Evolutionary conservation across 30 jellyfish, hydroid and myxozoan species (phyloP).

Genomic region (Pelagia noctiluca): DNA sequence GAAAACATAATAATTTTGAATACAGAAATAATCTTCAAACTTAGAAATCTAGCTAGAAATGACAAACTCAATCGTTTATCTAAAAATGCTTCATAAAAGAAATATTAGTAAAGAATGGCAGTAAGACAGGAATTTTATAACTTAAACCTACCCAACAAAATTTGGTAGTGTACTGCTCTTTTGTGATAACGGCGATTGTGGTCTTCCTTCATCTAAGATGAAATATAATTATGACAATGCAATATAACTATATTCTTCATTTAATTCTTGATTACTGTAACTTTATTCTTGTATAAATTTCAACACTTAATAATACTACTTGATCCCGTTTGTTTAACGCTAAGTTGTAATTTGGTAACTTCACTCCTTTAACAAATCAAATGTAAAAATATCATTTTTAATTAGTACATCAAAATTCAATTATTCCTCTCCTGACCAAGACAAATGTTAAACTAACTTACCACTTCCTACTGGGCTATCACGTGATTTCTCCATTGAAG

Average conservation of each 20-base stretch:
- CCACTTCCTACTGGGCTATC: constrained; percentile 81
- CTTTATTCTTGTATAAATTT: too few relatives aligned
- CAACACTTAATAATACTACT: too few relatives aligned
- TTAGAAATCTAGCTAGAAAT: not conserved
- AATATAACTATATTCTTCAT: too few relatives aligned
- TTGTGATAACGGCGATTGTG: constrained; percentile 68
- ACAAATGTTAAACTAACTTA: not conserved
- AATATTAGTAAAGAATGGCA: constrained; percentile 5
- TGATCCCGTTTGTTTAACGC: too few relatives aligned
- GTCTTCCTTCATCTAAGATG: constrained; percentile 61
- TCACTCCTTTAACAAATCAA: too few relatives aligned
- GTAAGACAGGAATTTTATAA: not conserved
- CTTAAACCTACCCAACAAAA: constrained; percentile 44
- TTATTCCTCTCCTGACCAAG: too few relatives aligned
- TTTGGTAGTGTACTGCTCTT: constrained; percentile 59
- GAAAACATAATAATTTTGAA: not conserved
- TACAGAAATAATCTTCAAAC: not conserved
- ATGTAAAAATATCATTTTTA: too few relatives aligned
- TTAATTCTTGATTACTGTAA: too few relatives aligned
- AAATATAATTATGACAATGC: not conserved
- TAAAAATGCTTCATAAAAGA: too few relatives aligned
- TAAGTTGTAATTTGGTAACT: too few relatives aligned
- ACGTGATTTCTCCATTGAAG: constrained; percentile 49
- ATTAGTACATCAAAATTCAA: too few relatives aligned
- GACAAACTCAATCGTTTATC: not conserved